A percentile compares a stretch with the other conserved stretches of the same genome.
These are phyloP conservation scores for Halotydeus destructor DNA, from an alignment of 1,140 invertebrate genomes.

Conservation along the genomic window DNA sequence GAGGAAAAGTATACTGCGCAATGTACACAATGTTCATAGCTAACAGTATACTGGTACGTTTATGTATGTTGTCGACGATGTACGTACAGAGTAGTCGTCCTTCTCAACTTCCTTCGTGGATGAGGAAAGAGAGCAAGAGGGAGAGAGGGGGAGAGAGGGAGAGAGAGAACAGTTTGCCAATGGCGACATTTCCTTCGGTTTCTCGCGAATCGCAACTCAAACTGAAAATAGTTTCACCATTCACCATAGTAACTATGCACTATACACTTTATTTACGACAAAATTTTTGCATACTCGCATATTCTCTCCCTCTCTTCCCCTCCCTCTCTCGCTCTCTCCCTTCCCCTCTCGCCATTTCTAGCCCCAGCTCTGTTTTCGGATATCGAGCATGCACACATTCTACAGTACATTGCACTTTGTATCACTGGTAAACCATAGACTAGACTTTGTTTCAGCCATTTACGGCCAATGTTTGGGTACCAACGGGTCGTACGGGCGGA, in stretches of 20 bases:
- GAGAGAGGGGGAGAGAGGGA: neutral
- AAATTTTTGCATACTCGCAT: neutral
- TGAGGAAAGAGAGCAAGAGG: neutral
- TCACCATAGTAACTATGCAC: neutral
- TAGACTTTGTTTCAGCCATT: neutral
- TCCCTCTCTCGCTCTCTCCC: neutral
- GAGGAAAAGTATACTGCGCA: neutral
- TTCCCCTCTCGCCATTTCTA: neutral
- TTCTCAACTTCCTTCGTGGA: neutral
- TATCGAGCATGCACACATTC: neutral
- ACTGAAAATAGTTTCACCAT: neutral
- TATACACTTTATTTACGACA: neutral
- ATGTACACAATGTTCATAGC: neutral
- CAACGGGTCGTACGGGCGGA: neutral
- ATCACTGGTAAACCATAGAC: neutral
- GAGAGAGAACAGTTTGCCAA: neutral
- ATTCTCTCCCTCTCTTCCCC: neutral
- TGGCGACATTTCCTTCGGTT: neutral
- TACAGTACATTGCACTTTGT: neutral
- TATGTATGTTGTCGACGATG: neutral
- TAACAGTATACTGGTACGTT: neutral
- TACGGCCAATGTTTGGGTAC: neutral
- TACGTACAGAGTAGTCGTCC: neutral
- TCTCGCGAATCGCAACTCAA: neutral
- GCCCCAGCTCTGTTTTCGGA: neutral